These are phyloP conservation scores for Zaprionus africanus DNA, from an alignment of 1,140 invertebrate species.

Conservation along the genomic window DNA sequence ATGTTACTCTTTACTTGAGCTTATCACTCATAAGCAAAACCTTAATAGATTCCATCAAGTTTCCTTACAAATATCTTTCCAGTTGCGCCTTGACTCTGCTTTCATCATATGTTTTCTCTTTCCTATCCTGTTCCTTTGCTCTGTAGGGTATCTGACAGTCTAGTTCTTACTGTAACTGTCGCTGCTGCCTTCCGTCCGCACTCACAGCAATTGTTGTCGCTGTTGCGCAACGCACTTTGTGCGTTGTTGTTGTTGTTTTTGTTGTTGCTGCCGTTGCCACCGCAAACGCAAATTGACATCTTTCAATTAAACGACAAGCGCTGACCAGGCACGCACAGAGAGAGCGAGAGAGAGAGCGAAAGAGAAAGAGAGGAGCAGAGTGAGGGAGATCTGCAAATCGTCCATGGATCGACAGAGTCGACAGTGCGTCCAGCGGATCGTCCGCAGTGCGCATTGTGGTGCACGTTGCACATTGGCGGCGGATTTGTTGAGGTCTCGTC, in stretches of 20 bases:
- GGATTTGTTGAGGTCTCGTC: slow-evolving; percentile 27
- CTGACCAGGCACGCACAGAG: slow-evolving; percentile 59
- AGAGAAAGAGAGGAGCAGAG: neutral
- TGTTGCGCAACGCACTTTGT: slow-evolving; percentile 79
- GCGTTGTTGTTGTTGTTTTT: slow-evolving; percentile 46
- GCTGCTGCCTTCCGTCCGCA: neutral
- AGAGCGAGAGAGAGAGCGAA: neutral
- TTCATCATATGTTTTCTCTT: too few species aligned
- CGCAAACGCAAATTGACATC: slow-evolving; percentile 80
- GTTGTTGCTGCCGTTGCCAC: slow-evolving; percentile 33
- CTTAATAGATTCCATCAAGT: too few species aligned
- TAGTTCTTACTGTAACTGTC: neutral
- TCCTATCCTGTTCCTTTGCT: too few species aligned
- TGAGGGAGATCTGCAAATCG: neutral
- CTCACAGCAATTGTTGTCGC: slow-evolving; percentile 21
- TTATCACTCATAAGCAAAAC: too few species aligned
- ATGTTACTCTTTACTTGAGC: too few species aligned
- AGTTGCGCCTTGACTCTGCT: too few species aligned
- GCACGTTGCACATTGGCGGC: slow-evolving; percentile 4
- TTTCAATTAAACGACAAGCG: slow-evolving; percentile 79
- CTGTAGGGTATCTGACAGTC: neutral
- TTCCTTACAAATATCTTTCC: too few species aligned
- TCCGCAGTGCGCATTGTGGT: neutral
- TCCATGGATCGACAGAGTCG: neutral
- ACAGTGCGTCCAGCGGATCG: slow-evolving; percentile 1